Evolutionary conservation across 2,797 vertebrate species (phyloP).

Genomic region (Phataginus tetradactyla): DNA sequence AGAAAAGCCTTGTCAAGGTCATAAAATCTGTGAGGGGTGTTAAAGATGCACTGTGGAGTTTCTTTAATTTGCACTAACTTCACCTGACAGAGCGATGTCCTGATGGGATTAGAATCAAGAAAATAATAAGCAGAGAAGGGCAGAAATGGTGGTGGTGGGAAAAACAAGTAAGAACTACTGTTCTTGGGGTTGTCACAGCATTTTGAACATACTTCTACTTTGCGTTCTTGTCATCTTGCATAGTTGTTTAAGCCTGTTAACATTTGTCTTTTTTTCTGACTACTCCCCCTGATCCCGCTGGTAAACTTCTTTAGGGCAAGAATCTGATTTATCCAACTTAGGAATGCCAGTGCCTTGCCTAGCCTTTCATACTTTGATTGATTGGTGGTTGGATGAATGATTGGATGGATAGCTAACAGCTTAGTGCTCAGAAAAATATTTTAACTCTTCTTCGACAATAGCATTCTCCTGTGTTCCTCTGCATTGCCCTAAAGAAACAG

Average conservation of each 20-base stretch:
- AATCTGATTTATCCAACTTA: background rate
- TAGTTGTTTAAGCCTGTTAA: background rate
- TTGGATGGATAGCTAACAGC: background rate
- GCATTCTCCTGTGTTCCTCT: background rate
- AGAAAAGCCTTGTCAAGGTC: background rate
- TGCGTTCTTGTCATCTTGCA: background rate
- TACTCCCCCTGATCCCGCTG: fast-evolving
- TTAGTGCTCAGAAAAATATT: background rate
- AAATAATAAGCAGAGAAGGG: background rate
- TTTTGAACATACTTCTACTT: background rate
- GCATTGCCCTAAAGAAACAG: background rate
- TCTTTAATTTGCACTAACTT: background rate
- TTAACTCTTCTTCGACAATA: background rate
- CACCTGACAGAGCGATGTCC: background rate
- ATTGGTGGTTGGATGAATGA: background rate
- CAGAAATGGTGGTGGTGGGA: background rate
- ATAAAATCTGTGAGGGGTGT: background rate
- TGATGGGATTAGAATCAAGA: background rate
- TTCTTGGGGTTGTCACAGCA: background rate
- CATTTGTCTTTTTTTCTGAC: background rate
- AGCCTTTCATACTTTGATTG: background rate
- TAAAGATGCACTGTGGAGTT: background rate
- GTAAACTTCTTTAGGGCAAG: background rate
- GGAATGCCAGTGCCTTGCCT: background rate
- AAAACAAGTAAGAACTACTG: background rate